Evolutionary conservation across 2,888 invertebrate species (phyloP).

Genomic region (Balanococcus diminutus): DNA sequence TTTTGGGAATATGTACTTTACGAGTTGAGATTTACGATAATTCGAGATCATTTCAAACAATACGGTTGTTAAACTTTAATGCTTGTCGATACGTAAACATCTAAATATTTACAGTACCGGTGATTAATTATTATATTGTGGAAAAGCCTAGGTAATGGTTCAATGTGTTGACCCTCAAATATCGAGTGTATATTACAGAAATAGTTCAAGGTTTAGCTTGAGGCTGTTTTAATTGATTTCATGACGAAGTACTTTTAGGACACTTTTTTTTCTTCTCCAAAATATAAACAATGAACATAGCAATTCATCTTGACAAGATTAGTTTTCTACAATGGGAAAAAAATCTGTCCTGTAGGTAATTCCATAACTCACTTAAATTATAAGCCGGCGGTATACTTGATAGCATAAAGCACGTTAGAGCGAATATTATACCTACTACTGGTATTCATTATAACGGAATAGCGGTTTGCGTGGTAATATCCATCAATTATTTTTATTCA

Average conservation of each 20-base stretch:
- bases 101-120: not conserved
- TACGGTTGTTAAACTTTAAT: not conserved
- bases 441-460: not conserved
- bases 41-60: constrained; percentile 9
- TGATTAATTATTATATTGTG: not conserved
- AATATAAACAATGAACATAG: not conserved
- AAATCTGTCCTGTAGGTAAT: too few species aligned
- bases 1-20: constrained; percentile 3
- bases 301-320: not conserved
- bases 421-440: not conserved
- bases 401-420: not conserved
- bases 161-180: not conserved
- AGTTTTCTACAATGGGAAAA: too few species aligned
- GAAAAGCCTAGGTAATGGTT: not conserved
- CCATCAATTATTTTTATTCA: constrained; percentile 10
- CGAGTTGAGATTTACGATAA: not conserved
- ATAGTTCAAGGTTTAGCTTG: constrained; percentile 1
- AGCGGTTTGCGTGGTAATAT: not conserved
- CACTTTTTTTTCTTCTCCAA: not conserved
- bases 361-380: too few species aligned
- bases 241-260: not conserved
- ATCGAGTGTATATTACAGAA: not conserved
- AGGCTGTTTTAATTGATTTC: not conserved
- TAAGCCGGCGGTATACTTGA: too few species aligned
- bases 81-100: not conserved